These are phyloP conservation scores for Chrysina gloriosa DNA, from an alignment of 2,888 invertebrate genomes.

Conservation along the genomic window DNA sequence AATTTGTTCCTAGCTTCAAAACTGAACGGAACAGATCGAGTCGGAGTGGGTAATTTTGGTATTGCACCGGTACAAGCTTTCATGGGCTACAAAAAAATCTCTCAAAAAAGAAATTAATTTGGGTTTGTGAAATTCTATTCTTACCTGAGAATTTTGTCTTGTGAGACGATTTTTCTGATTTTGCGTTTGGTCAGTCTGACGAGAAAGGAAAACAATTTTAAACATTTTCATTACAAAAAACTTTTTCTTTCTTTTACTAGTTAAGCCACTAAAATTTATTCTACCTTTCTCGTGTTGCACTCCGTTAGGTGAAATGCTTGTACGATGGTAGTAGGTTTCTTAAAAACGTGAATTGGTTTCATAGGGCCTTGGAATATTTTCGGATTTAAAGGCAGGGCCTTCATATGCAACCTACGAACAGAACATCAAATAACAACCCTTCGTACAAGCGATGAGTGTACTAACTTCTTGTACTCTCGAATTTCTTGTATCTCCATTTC, in stretches of 20 bases:
- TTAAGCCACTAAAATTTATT: neutral
- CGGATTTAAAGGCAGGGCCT: conserved; percentile 74
- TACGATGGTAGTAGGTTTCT: conserved; percentile 70
- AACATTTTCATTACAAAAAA: neutral
- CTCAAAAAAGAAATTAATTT: neutral
- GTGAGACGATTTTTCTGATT: too few relatives aligned
- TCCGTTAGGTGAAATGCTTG: conserved; percentile 76
- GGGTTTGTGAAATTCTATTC: too few relatives aligned
- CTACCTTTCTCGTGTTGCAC: conserved; percentile 56
- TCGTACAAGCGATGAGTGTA: neutral
- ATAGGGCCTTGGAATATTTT: conserved; percentile 69
- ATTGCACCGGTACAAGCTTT: conserved; percentile 55
- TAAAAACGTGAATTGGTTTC: conserved; percentile 66
- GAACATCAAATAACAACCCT: conserved; percentile 16
- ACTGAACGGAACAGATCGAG: conserved; percentile 70
- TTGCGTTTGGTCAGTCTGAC: too few relatives aligned
- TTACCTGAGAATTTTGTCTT: too few relatives aligned
- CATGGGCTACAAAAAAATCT: conserved; percentile 6
- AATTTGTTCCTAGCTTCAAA: conserved; percentile 76
- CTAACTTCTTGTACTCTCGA: conserved; percentile 73
- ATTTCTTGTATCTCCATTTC: conserved; percentile 73
- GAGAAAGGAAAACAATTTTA: neutral
- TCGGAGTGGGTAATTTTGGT: conserved; percentile 62
- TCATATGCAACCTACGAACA: conserved; percentile 69
- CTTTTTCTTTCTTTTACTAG: neutral